Base-by-base conservation (phyloP, 2,888 invertebrate genomes). In the Villa cingulata region DNA sequence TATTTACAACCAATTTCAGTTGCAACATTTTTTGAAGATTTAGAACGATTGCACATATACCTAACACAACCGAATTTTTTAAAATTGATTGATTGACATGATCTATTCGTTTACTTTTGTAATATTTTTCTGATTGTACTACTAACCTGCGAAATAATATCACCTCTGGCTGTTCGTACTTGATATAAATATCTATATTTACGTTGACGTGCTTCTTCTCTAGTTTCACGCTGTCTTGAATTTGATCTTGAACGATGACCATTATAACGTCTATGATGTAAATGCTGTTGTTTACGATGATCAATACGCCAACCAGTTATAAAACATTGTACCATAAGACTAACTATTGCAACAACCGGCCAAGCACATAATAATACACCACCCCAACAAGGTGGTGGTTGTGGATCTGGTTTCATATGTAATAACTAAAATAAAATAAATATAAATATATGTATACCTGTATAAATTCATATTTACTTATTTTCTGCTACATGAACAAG, bases 151-250 rank as follows among this genome's bases (percentile, higher is more conserved):
- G 87, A 86, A 56, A 90, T 87, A 54, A 90, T 87, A 69, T 90
- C 90, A 15, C 90, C 90, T 58, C 89, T 86, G 27, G 86, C 85
- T 10, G 89, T 85, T 57, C 90, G 78, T 48, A 89, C 86, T 72
- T 90, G 89, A 72, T 90, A 90, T 54, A 90, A 71, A 63, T 90
- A 89, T 54, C 89, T 74, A 66, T 88, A 90, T 65, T 86, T 86
- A 63, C 84, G 80, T 65, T 88, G 87, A 47, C 83, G 75, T 67
- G 85, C 78, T 66, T 86, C 84, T 52, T 86, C 86, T 46, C 83
- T 74, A 49, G 83, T 83, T 60, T 86, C 83, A 49, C 84, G 75
- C 0, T 82, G 83, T 53, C 84, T 69, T 9, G 76, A 73, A 45
- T 65, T 61, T 2, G 63, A 54, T 1, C 64, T 58, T 54, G 46